A percentile compares a stretch with the other conserved stretches of the same genome.
phyloP scores from a whole-genome alignment of 2,888 invertebrate genomes.

The Oxycera nigricornis region DNA sequence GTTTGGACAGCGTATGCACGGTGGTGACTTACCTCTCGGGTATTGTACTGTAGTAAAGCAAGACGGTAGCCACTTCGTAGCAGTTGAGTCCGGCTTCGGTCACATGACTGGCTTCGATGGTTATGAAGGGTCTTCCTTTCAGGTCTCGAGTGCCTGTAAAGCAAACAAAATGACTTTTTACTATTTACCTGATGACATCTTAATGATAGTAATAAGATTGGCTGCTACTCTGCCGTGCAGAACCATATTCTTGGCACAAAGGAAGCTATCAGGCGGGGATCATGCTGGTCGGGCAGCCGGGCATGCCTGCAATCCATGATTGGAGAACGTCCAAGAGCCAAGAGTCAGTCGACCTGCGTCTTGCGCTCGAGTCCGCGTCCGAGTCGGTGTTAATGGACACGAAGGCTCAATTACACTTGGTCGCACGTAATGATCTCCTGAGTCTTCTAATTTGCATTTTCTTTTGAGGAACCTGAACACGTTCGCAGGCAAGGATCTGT shows the following conservation, averaged over 20 bases:
- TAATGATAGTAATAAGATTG: constrained; percentile 31
- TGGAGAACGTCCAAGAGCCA: not conserved
- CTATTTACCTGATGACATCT: constrained; percentile 36
- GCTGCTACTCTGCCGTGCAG: not conserved
- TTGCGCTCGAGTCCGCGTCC: not conserved
- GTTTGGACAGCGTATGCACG: constrained; percentile 11
- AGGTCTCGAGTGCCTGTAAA: constrained; percentile 73
- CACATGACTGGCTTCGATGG: constrained; percentile 70
- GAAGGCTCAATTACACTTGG: constrained; percentile 18
- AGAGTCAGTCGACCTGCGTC: not conserved
- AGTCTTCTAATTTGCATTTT: constrained; percentile 36
- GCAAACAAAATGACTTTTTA: constrained; percentile 51
- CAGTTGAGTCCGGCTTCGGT: constrained; percentile 68
- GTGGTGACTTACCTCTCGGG: constrained; percentile 68
- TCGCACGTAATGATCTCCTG: constrained; percentile 34
- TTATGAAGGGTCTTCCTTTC: constrained; percentile 71
- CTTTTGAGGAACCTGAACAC: not conserved
- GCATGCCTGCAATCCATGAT: not conserved
- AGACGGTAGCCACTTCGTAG: constrained; percentile 73
- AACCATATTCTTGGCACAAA: constrained; percentile 14
- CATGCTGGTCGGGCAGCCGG: not conserved
- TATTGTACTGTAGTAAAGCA: constrained; percentile 76
- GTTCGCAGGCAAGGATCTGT: not conserved
- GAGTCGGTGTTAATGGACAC: constrained; percentile 9
- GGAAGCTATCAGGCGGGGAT: constrained; percentile 1